Evolutionary conservation across 2,888 invertebrate species (phyloP).

Genomic region (Drosophila anomelani): DNA sequence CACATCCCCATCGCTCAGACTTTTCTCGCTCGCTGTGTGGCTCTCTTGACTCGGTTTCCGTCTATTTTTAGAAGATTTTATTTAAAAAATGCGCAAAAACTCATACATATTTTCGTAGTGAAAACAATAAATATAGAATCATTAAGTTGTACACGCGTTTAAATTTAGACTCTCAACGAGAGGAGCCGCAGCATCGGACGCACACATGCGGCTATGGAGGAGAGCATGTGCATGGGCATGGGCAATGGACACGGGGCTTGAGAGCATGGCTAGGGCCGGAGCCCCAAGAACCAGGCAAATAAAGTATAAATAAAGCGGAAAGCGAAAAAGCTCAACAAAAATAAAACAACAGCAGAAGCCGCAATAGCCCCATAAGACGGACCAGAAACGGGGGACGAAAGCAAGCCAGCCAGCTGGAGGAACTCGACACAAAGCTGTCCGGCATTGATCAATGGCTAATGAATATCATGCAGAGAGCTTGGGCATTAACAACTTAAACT

Average conservation of each 20-base stretch:
- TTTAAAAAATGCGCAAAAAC: conserved; percentile 82
- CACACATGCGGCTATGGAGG: conserved; percentile 10
- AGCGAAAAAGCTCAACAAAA: conserved; percentile 32
- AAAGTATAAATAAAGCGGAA: conserved; percentile 48
- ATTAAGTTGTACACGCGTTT: conserved; percentile 81
- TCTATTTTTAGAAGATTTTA: conserved; percentile 69
- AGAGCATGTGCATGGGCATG: conserved; percentile 3
- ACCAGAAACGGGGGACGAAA: conserved; percentile 1
- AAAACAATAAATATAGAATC: conserved; percentile 82
- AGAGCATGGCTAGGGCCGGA: conserved; percentile 16
- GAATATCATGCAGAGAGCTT: not conserved
- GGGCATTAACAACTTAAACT: not conserved
- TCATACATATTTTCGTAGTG: conserved; percentile 81
- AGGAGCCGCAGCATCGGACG: conserved; percentile 26
- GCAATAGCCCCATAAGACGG: conserved; percentile 2
- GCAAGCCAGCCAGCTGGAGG: conserved; percentile 13
- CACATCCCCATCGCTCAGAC: conserved; percentile 12
- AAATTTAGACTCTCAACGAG: conserved; percentile 73
- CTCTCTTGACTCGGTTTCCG: conserved; percentile 46
- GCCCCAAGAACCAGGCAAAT: conserved; percentile 43
- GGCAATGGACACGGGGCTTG: not conserved
- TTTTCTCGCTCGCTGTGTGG: conserved; percentile 25
- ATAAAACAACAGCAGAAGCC: conserved; percentile 20
- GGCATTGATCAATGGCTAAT: not conserved
- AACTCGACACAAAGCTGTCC: conserved; percentile 13